Base-by-base conservation (phyloP, 2,888 invertebrate species). In the Sminthurides aquaticus region DNA sequence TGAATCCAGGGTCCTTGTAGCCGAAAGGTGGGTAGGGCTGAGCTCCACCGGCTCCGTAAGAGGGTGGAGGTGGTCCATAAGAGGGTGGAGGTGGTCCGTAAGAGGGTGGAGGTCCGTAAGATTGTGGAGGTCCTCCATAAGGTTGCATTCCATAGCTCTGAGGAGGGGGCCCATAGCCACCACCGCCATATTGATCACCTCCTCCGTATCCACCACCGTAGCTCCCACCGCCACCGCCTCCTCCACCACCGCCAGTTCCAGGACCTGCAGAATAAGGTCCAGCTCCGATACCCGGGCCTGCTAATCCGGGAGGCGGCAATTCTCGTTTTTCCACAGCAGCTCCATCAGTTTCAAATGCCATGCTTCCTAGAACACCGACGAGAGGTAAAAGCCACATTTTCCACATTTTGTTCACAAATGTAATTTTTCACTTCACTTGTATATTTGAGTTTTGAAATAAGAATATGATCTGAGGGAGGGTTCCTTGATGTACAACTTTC, bases 1-100 rank as follows among this genome's bases (percentile, higher is more conserved):
- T 68, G 49, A 75, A 72, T 62, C 75, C 75, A 3, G 75, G 75
- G 57, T 75, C 74, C 15, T 71, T 69, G 64, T 67, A 71, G 62
- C 70, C 70, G 56, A 64, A 67, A 3, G 66, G 63, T 15, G 66
- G 66, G 34, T 59, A 64, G 2, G 61, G 62, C 20, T 11, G 49
- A 24, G 56, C 48, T 20, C 55, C 34, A 22, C 26, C 25, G 49
- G 24, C 28, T 61, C 55, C 55, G 34, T 1, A 15, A 15, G 25
- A 26, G 2, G 25, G 48, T 18, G 56, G 58, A 29, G 58, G 11
- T 5, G n/a, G 57, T 15, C 28, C 57, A 55, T 61, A 61, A 24
- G 11, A 15, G n/a, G n/a, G n/a, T n/a, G n/a, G n/a, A 22, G 11
- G 25, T 26, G 1, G 27, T 24, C 34, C 56, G 20, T 34, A 28